phyloP scores from a whole-genome alignment of 2,797 vertebrate genomes.

The Glossophaga mutica region DNA sequence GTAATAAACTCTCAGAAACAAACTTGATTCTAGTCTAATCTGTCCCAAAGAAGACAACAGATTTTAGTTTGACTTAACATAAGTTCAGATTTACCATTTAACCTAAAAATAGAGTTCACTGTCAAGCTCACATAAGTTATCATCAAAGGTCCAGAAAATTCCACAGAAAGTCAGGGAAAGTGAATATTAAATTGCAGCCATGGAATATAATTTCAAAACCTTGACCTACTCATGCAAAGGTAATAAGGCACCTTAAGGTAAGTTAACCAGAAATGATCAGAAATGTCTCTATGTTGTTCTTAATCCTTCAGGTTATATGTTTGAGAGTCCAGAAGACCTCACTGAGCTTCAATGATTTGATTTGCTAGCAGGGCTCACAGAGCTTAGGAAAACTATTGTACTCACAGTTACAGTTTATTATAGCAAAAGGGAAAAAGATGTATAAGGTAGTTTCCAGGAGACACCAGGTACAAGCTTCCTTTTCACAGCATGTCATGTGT shows the following conservation, averaged over 20 bases:
- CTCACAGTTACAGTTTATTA: not conserved
- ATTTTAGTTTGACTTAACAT: conserved; percentile 2
- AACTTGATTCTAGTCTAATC: not conserved
- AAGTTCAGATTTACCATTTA: not conserved
- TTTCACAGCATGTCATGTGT: not conserved
- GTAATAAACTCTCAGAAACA: not conserved
- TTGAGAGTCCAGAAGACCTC: not conserved
- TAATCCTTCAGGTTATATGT: not conserved
- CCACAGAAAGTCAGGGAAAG: not conserved
- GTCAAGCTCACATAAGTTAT: not conserved
- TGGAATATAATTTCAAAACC: not conserved
- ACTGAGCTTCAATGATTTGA: not conserved
- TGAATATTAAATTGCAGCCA: not conserved
- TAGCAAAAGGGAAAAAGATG: not conserved
- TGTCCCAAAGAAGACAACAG: not conserved
- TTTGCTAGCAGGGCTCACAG: not conserved
- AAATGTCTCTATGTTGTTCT: not conserved
- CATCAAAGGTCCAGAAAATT: not conserved
- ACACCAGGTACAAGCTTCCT: not conserved
- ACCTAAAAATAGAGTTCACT: not conserved
- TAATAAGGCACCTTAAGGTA: not conserved
- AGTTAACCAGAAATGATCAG: not conserved
- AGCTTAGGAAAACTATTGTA: not conserved
- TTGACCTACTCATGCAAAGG: not conserved
- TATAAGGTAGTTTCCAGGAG: not conserved